phyloP scores from a whole-genome alignment of 2,113 vertebrate genomes.

The Microtus richardsoni region DNA sequence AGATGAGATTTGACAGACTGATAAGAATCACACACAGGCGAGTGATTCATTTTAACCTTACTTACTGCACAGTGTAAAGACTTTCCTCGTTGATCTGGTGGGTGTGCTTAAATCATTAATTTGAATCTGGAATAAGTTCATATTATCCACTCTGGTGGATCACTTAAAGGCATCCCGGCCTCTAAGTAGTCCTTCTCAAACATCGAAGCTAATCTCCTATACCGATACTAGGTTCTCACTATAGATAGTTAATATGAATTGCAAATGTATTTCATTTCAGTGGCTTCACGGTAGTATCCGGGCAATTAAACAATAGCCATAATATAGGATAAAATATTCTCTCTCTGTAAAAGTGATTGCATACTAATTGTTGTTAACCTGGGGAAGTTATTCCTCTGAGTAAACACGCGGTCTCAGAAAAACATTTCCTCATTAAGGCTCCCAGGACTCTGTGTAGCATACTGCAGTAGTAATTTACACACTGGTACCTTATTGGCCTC shows the following conservation, averaged over 20 bases:
- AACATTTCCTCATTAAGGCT: conserved; percentile 58
- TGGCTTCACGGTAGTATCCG: conserved; percentile 1
- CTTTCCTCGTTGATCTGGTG: conserved; percentile 34
- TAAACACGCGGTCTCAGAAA: conserved; percentile 57
- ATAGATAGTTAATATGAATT: conserved; percentile 48
- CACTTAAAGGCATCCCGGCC: not conserved
- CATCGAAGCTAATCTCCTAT: not conserved
- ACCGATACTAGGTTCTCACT: not conserved
- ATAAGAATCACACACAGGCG: not conserved
- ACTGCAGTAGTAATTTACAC: conserved; percentile 56
- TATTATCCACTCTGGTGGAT: conserved; percentile 43
- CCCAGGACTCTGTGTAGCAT: conserved; percentile 27
- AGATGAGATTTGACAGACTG: conserved; percentile 16
- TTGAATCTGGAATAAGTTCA: conserved; percentile 48
- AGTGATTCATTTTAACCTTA: conserved; percentile 48
- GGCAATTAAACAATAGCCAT: conserved; percentile 34
- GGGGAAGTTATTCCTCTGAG: conserved; percentile 54
- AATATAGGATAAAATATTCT: conserved; percentile 56
- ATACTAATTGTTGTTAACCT: conserved; percentile 59
- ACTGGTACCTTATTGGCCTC: conserved; percentile 50
- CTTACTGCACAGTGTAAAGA: conserved; percentile 10
- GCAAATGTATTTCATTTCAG: conserved; percentile 45
- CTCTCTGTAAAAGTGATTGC: conserved; percentile 40
- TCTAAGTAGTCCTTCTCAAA: conserved; percentile 45
- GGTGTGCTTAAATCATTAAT: conserved; percentile 34